Conservation (phyloP, 2,797 vertebrate genomes). For the Lindbergichthys nudifrons region DNA sequence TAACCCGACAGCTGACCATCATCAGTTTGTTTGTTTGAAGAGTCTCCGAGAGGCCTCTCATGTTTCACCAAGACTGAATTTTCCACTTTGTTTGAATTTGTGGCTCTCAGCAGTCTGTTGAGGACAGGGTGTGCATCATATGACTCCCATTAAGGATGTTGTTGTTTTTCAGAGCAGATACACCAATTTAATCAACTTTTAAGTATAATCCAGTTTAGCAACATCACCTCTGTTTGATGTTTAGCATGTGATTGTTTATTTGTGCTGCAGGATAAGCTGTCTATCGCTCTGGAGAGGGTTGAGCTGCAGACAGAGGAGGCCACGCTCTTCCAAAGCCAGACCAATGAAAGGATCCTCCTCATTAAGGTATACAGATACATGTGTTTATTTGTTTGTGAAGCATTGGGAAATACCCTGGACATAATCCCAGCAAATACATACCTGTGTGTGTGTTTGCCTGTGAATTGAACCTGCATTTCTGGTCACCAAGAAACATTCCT, state of each 20-base stretch:
- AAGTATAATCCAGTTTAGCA: slow-evolving; percentile 37
- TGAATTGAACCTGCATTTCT: slow-evolving; percentile 43
- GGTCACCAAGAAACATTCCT: slow-evolving; percentile 21
- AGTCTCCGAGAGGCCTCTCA: slow-evolving; percentile 10
- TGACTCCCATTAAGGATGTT: slow-evolving; percentile 54
- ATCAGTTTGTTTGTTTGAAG: slow-evolving; percentile 31
- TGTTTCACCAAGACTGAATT: slow-evolving; percentile 34
- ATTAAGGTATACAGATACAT: slow-evolving; percentile 71
- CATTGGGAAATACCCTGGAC: not conserved
- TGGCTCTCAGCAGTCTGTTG: slow-evolving; percentile 16
- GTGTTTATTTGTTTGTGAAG: slow-evolving; percentile 2
- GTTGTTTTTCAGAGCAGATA: slow-evolving; percentile 29
- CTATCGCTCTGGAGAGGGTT: slow-evolving; percentile 69
- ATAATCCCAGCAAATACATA: not conserved
- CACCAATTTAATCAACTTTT: slow-evolving; percentile 29
- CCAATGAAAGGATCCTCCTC: slow-evolving; percentile 79
- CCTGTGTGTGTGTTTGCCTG: slow-evolving; percentile 4
- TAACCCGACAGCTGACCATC: slow-evolving; percentile 30
- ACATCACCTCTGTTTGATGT: not conserved
- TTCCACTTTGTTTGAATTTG: slow-evolving; percentile 33
- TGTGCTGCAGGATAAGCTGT: slow-evolving; percentile 77
- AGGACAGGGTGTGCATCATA: slow-evolving; percentile 32
- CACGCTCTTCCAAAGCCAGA: slow-evolving; percentile 67
- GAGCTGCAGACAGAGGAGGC: slow-evolving; percentile 75
- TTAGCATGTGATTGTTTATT: slow-evolving; percentile 42